Evolutionary conservation across 2,113 vertebrate species (phyloP).

Genomic region (Cathartes aura): DNA sequence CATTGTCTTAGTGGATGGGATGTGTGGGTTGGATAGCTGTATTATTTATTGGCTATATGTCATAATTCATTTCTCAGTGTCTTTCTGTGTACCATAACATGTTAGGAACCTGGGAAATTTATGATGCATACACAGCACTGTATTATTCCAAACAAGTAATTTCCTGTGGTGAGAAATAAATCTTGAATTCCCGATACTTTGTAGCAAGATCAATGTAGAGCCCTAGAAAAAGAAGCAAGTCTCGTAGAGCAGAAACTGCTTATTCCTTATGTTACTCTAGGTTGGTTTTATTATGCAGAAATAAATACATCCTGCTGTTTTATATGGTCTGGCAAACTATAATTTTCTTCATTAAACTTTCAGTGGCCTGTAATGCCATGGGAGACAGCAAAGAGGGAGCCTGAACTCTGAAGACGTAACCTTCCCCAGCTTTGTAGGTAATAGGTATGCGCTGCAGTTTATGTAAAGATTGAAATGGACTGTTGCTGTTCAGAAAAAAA

Average conservation of each 20-base stretch:
- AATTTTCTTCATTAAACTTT: conserved; percentile 31
- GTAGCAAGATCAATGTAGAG: background rate
- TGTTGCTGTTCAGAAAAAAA: background rate
- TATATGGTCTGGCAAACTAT: background rate
- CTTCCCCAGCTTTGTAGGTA: background rate
- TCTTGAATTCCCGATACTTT: background rate
- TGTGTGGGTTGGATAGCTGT: background rate
- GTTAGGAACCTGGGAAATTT: background rate
- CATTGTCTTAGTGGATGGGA: background rate
- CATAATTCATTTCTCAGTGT: background rate
- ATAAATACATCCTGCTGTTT: conserved; percentile 11
- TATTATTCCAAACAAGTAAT: background rate
- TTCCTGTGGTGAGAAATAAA: background rate
- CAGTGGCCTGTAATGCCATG: background rate
- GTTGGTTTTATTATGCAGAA: background rate
- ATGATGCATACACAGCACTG: background rate
- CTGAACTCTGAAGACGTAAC: background rate
- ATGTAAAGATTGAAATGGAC: background rate
- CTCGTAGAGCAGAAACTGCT: background rate
- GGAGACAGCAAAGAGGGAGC: background rate
- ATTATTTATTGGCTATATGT: background rate
- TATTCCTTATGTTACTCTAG: background rate
- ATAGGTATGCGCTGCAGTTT: background rate
- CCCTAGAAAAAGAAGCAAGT: background rate
- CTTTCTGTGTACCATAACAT: background rate